Conservation (phyloP, 2,888 invertebrate species). For the Pterobdella sp. region DNA sequence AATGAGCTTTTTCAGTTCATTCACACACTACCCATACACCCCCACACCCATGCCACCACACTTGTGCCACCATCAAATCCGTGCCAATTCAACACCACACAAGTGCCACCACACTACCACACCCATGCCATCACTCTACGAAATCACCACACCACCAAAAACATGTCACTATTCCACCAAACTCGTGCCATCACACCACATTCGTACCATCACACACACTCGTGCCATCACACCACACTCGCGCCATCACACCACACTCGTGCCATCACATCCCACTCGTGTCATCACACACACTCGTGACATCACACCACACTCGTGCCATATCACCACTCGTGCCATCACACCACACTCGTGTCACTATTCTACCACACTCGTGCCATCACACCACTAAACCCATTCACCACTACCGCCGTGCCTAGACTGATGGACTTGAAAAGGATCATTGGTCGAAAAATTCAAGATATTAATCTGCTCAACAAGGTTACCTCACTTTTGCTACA, state of each 20-base stretch:
- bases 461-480: constrained; percentile 22
- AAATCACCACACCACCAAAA: not conserved
- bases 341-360: not conserved
- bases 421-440: constrained; percentile 14
- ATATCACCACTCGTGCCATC: not conserved
- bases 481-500: not conserved
- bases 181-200: not conserved
- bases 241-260: not conserved
- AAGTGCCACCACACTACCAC: no score
- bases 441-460: constrained; percentile 3
- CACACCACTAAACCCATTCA: not conserved
- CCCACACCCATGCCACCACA: no score
- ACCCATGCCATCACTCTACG: not conserved
- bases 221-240: not conserved
- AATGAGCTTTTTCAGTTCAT: no score
- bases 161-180: not conserved
- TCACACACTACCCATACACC: no score
- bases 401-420: not conserved
- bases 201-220: not conserved
- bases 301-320: not conserved
- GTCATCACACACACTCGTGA: not conserved
- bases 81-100: no score
- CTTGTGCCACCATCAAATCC: no score
- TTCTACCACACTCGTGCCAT: not conserved
- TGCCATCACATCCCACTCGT: not conserved